phyloP scores from a whole-genome alignment of 2,797 vertebrate genomes.

The Spheniscus humboldti region DNA sequence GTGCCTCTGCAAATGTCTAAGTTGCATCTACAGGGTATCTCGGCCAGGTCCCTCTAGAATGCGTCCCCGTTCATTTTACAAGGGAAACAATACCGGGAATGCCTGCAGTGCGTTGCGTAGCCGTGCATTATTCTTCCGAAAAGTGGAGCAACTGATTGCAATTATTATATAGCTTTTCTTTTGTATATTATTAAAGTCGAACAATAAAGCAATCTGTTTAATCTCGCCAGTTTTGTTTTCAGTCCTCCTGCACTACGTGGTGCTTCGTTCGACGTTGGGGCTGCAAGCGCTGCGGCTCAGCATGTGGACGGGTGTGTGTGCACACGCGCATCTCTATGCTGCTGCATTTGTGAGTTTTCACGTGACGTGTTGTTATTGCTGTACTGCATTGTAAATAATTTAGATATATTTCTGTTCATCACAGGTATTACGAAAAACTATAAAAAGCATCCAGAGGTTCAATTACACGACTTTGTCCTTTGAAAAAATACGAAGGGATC shows the following conservation, averaged over 20 bases:
- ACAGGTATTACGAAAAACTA: background rate
- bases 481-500: background rate
- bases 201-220: accelerated
- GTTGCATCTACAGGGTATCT: accelerated
- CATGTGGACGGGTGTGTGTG: accelerated
- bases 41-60: accelerated
- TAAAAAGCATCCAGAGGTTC: background rate
- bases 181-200: accelerated
- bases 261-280: accelerated
- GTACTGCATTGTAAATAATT: accelerated
- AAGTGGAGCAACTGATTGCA: background rate
- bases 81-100: accelerated
- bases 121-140: accelerated
- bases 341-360: accelerated
- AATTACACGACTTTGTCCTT: background rate
- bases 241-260: accelerated
- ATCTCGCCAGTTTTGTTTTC: background rate
- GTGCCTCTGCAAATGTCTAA: accelerated
- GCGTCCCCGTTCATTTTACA: background rate
- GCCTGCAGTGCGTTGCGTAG: accelerated
- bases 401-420: background rate
- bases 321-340: accelerated
- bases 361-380: accelerated
- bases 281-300: background rate
- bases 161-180: background rate